These are phyloP conservation scores for Orycteropus afer DNA, from an alignment of 2,113 vertebrate genomes.

Conservation along the genomic window DNA sequence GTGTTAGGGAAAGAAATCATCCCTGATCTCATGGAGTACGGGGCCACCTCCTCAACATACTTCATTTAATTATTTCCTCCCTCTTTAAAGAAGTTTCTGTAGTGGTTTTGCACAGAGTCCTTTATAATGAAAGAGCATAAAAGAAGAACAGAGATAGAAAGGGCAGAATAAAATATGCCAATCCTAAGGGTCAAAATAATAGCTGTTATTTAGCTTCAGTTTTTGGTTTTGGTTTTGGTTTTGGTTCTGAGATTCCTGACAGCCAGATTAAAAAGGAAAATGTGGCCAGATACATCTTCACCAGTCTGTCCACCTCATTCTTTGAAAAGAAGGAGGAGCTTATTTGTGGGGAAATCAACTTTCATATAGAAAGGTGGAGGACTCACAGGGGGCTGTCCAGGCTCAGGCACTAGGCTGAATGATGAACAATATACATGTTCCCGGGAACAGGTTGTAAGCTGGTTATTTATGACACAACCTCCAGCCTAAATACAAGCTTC, in stretches of 20 bases:
- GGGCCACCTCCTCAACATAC: fast-evolving
- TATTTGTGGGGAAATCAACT: neutral
- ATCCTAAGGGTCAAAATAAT: neutral
- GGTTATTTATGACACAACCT: neutral
- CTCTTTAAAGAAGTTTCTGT: neutral
- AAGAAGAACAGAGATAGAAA: neutral
- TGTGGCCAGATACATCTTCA: neutral
- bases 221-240: too few relatives aligned
- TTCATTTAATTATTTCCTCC: neutral
- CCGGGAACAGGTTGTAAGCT: neutral
- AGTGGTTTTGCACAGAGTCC: neutral
- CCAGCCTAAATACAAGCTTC: neutral
- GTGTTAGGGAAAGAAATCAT: neutral
- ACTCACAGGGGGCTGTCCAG: fast-evolving
- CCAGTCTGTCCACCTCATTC: neutral
- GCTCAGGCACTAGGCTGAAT: neutral
- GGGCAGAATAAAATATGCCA: neutral
- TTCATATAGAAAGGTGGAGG: neutral
- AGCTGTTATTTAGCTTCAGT: neutral
- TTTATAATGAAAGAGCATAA: neutral
- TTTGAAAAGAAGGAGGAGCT: neutral
- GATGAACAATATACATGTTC: fast-evolving
- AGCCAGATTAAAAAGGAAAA: neutral
- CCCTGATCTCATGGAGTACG: neutral
- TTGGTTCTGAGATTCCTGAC: neutral